Evolutionary conservation across 2,797 vertebrate species (phyloP).

Genomic region (Carcharodon carcharias): DNA sequence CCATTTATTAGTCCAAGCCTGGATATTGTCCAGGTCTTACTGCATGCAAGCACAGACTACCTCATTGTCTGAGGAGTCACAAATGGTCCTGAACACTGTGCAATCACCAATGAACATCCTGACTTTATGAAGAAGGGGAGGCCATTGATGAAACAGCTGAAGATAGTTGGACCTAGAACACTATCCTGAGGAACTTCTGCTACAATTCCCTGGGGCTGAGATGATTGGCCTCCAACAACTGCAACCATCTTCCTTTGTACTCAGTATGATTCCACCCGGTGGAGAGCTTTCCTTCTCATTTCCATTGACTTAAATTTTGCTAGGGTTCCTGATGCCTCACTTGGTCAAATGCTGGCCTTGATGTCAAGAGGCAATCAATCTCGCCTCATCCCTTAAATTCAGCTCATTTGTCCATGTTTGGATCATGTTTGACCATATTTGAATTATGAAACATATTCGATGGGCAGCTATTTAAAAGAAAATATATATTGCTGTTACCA

Average conservation of each 20-base stretch:
- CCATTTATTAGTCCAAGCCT: not conserved
- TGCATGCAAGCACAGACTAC: not conserved
- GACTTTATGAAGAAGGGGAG: not conserved
- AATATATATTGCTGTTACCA: slow-evolving; percentile 53
- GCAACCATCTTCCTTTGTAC: not conserved
- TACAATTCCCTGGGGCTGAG: not conserved
- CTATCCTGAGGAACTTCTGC: not conserved
- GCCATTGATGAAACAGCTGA: not conserved
- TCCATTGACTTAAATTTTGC: not conserved
- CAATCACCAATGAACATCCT: not conserved
- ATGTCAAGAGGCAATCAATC: not conserved
- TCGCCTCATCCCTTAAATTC: not conserved
- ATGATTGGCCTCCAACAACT: not conserved
- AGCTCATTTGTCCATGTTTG: not conserved
- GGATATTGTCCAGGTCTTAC: not conserved
- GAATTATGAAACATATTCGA: not conserved
- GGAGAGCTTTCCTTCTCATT: not conserved
- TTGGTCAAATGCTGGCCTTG: not conserved
- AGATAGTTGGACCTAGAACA: not conserved
- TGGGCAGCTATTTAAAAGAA: not conserved
- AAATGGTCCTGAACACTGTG: not conserved
- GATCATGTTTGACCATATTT: too few relatives aligned
- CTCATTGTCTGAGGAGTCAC: not conserved
- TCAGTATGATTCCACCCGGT: not conserved
- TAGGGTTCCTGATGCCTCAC: not conserved